Conservation (phyloP, 2,888 invertebrate genomes). For the Harpalus rufipes region DNA sequence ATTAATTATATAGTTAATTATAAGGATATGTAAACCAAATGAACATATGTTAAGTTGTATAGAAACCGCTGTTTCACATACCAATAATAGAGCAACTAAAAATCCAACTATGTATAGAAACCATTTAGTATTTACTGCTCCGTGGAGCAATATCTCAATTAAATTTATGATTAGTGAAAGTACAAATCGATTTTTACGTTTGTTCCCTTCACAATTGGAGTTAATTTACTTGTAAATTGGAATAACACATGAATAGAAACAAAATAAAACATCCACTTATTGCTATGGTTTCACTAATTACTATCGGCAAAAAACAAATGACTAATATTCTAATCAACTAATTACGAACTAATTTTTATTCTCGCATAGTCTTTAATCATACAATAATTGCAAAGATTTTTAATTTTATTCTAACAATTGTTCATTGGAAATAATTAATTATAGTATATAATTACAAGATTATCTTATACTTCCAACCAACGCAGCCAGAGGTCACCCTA, state of each 20-base stretch:
- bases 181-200: constrained; percentile 25
- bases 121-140: constrained; percentile 1
- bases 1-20: neutral
- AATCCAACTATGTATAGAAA: constrained; percentile 13
- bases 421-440: constrained; percentile 45
- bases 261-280: constrained; percentile 37
- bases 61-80: constrained; percentile 2
- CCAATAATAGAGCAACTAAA: constrained; percentile 12
- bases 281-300: constrained; percentile 48
- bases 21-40: neutral
- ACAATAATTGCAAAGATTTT: constrained; percentile 30
- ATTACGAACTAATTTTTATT: constrained; percentile 51
- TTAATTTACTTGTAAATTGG: constrained; percentile 40
- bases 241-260: constrained; percentile 15
- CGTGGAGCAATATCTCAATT: constrained; percentile 41
- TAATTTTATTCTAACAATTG: constrained; percentile 57
- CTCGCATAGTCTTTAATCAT: constrained; percentile 16
- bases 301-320: constrained; percentile 52
- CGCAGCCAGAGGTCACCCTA: constrained; percentile 29
- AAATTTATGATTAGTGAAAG: constrained; percentile 54
- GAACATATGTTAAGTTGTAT: constrained; percentile 1
- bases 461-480: constrained; percentile 7
- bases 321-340: constrained; percentile 54
- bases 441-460: constrained; percentile 26
- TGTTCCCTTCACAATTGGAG: constrained; percentile 13